Evolutionary conservation across 2,888 invertebrate genomes (phyloP).

Genomic region (Neoaliturus tenellus): DNA sequence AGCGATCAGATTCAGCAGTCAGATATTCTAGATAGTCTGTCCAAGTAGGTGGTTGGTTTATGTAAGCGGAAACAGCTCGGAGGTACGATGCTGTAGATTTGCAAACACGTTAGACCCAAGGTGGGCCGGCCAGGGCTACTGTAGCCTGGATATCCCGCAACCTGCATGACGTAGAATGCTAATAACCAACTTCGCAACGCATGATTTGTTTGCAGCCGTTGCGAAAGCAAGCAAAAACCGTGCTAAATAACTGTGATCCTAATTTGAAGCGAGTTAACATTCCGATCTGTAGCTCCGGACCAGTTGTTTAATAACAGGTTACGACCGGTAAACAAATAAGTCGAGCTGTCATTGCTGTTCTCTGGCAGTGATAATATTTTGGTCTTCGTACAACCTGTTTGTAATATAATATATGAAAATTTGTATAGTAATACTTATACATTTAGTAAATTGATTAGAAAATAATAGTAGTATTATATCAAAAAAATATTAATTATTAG

Average conservation of each 20-base stretch:
- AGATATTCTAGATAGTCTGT: too few relatives aligned
- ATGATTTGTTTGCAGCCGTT: not conserved
- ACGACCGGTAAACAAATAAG: not conserved
- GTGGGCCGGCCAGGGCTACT: not conserved
- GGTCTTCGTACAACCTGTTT: too few relatives aligned
- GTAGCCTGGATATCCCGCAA: not conserved
- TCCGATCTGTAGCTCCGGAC: not conserved
- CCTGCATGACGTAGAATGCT: not conserved
- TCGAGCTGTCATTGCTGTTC: not conserved
- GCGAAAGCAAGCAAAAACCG: constrained; percentile 20
- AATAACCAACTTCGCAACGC: constrained; percentile 30
- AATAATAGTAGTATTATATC: too few relatives aligned
- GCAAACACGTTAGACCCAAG: not conserved
- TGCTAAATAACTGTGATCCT: constrained; percentile 37
- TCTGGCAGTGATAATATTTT: too few relatives aligned
- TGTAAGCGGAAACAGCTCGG: not conserved
- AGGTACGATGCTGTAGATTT: not conserved
- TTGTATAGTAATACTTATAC: too few relatives aligned
- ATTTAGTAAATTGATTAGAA: too few relatives aligned
- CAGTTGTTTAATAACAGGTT: not conserved
- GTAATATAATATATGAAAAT: too few relatives aligned
- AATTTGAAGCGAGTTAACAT: constrained; percentile 23
- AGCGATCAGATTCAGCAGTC: too few relatives aligned
- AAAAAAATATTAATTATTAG: too few relatives aligned
- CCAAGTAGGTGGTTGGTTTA: too few relatives aligned